A percentile compares a stretch with the other conserved stretches of the same genome.
Evolutionary conservation across 2,888 invertebrate species (phyloP).

Genomic region (Pyrrhosoma nymphula): DNA sequence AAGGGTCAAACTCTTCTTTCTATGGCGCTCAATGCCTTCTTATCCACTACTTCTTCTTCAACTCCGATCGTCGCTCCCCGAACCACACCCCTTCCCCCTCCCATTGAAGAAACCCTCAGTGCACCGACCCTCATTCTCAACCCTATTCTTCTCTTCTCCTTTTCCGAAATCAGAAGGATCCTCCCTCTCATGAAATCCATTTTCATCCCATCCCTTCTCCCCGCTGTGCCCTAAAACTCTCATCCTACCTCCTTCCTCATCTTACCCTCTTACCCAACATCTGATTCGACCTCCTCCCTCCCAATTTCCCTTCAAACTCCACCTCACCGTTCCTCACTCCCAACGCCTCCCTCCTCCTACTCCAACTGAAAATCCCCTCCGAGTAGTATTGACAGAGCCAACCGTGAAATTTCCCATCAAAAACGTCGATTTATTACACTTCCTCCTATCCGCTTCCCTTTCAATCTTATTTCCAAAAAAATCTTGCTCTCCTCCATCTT

Average conservation of each 20-base stretch:
- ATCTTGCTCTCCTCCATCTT: background rate
- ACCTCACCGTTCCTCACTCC: background rate
- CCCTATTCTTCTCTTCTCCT: background rate
- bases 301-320: background rate
- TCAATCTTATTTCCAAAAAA: conserved; percentile 14
- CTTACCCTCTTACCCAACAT: background rate
- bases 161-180: background rate
- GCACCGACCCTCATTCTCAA: background rate
- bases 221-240: too few species aligned
- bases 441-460: conserved; percentile 31
- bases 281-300: background rate
- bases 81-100: background rate
- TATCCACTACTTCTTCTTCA: background rate
- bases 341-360: background rate
- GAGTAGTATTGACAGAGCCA: conserved; percentile 39
- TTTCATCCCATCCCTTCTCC: background rate
- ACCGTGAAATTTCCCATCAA: conserved; percentile 36
- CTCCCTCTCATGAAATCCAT: background rate
- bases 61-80: background rate
- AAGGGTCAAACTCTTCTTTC: too few species aligned
- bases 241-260: background rate
- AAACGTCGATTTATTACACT: conserved; percentile 39
- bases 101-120: background rate
- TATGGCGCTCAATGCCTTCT: too few species aligned
- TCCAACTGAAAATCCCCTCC: background rate